Percentiles rank a stretch among this genome's conserved stretches.
Evolutionary conservation across 1,140 invertebrate genomes (phyloP).

Genomic region (Frieseomelitta varia): DNA sequence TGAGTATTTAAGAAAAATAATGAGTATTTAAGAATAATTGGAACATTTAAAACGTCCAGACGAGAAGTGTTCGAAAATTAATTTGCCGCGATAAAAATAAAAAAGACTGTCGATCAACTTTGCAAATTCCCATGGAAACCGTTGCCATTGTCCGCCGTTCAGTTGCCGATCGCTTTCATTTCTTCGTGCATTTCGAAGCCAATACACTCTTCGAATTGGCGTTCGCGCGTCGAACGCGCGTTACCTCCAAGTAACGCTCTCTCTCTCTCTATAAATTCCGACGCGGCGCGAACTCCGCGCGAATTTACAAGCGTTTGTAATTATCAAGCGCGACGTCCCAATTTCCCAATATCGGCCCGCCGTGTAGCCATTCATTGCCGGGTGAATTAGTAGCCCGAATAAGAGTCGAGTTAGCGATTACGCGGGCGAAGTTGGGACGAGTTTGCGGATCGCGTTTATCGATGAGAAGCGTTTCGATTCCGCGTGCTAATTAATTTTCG

Average conservation of each 20-base stretch:
- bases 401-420: conserved; percentile 22
- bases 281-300: too few species aligned
- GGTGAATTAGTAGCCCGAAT: conserved; percentile 24
- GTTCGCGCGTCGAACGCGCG: neutral
- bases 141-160: neutral
- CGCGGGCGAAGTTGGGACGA: conserved; percentile 13
- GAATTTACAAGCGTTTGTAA: conserved; percentile 6
- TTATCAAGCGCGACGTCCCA: neutral
- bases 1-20: too few species aligned
- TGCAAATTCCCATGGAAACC: neutral
- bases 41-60: too few species aligned
- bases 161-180: neutral
- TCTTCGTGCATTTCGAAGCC: neutral
- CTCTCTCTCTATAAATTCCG: neutral
- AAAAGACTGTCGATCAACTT: neutral
- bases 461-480: conserved; percentile 3
- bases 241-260: neutral
- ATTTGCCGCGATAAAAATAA: too few species aligned
- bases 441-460: conserved; percentile 25
- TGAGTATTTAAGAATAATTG: too few species aligned
- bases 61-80: too few species aligned
- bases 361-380: conserved; percentile 12
- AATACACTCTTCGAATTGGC: neutral
- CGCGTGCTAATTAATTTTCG: neutral
- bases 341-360: conserved; percentile 14